Evolutionary conservation across 2,797 vertebrate genomes (phyloP), one percentile per base, ranked within the genome.

Genomic region (Onychomys arenicola): DNA sequence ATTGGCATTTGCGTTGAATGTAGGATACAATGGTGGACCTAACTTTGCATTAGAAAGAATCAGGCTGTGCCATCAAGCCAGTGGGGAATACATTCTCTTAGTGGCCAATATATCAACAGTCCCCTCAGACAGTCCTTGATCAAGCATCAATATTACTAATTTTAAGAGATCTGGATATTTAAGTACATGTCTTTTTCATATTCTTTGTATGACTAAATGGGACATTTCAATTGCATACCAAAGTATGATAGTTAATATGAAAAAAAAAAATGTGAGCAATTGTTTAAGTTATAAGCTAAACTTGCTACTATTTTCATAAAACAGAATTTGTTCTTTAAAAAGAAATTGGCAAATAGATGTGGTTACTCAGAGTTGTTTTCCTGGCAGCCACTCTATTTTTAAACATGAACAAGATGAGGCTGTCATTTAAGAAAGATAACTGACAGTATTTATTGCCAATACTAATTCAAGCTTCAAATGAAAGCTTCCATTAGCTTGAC

Each of bases 391-490:
- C 17, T 46, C 73, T 88, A 67, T 90, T 82, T 84, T 59, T 7
- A 25, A 65, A 95, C 91, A 92, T 61, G 61, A 89, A 94, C 71
- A 95, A 80, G 94, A 63, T 87, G 7, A 81, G 46, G 6, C n/a
- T 92, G 65, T 86, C 92, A 95, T 82, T 84, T 94, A 96, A 61
- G 61, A 77, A 88, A 95, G 80, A 94, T 63, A 76, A 77, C 75
- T 43, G 21, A 89, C 21, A 80, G 43, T 32, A 57, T 95, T 94
- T 67, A 77, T 77, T 91, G 89, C 57, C 94, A 95, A 34, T 61
- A 93, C 63, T n/a, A 85, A 87, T 49, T 93, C 52, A 84, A 94
- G 83, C 63, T 93, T 93, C 71, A 84, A 88, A 65, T 40, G 46
- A 80, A 95, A 17, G 29, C 63, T 89, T 84, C 86, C 87, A 49